Percentiles rank a stretch among this genome's conserved stretches.
Conservation (phyloP, 2,113 vertebrate genomes). For the Probosciger aterrimus region DNA sequence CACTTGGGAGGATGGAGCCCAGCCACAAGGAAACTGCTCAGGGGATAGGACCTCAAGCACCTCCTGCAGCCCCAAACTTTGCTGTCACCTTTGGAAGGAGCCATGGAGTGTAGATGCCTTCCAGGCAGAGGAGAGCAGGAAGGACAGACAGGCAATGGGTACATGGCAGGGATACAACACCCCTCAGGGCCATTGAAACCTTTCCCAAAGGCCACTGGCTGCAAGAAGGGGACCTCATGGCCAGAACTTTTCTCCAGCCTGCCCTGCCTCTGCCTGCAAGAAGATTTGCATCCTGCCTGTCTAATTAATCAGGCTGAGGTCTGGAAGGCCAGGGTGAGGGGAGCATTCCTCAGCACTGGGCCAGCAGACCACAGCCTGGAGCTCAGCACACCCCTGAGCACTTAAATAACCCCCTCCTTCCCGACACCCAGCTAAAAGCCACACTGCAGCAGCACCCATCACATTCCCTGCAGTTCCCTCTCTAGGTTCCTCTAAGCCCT, state of each 20-base stretch:
- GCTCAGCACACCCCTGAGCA: accelerated
- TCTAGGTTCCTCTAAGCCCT: neutral
- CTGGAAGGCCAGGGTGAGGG: neutral
- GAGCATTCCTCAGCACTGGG: neutral
- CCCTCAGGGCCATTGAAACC: neutral
- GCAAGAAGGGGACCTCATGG: neutral
- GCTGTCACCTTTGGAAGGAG: neutral
- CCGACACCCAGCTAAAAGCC: neutral
- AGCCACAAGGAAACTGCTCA: neutral
- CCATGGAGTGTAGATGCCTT: accelerated
- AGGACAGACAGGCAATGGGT: neutral
- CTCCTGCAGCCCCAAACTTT: neutral
- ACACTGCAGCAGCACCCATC: neutral
- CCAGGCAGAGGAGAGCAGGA: neutral
- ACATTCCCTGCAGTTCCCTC: neutral
- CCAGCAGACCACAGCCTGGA: neutral
- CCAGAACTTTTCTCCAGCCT: neutral
- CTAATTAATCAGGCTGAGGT: neutral
- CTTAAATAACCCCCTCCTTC: neutral
- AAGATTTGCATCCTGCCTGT: neutral
- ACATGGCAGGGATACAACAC: no score
- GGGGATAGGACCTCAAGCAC: neutral
- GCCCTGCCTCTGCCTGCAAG: neutral
- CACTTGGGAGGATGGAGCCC: neutral
- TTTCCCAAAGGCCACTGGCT: neutral